Evolutionary conservation across 2,888 invertebrate genomes (phyloP).

Genomic region (Cordylochernes scorpioides): DNA sequence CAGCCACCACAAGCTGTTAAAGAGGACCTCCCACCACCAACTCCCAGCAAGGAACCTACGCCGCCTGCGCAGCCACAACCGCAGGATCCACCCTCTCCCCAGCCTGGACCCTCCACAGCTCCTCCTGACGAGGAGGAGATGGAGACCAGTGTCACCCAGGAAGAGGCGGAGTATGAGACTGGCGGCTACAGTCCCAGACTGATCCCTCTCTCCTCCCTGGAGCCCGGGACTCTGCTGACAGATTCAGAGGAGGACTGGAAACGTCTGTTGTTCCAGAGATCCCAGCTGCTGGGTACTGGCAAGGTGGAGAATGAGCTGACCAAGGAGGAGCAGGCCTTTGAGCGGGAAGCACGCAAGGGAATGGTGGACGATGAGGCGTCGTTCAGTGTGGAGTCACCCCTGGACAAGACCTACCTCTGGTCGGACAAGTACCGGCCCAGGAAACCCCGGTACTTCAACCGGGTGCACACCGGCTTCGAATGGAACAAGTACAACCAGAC

Average conservation of each 20-base stretch:
- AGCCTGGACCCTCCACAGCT: too few species aligned
- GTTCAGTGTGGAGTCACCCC: constrained; percentile 55
- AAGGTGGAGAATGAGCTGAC: constrained; percentile 24
- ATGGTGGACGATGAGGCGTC: constrained; percentile 62
- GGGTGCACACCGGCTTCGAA: constrained; percentile 77
- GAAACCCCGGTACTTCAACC: constrained; percentile 90
- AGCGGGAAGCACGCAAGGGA: constrained; percentile 51
- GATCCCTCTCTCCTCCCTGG: constrained; percentile 34
- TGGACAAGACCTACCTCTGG: constrained; percentile 65
- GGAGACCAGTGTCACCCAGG: constrained; percentile 7
- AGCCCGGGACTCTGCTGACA: constrained; percentile 44
- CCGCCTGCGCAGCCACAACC: too few species aligned
- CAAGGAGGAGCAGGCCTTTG: constrained; percentile 37
- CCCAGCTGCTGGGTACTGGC: constrained; percentile 26
- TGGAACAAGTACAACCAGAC: constrained; percentile 99
- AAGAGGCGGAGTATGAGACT: constrained; percentile 40
- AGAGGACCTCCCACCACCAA: too few species aligned
- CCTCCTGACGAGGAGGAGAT: too few species aligned
- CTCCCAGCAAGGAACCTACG: too few species aligned
- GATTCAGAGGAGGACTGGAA: constrained; percentile 46
- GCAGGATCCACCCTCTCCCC: too few species aligned
- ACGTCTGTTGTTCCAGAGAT: constrained; percentile 41
- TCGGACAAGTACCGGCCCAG: constrained; percentile 92
- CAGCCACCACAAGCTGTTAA: too few species aligned
- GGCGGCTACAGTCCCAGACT: constrained; percentile 61